Evolutionary conservation across 2,888 invertebrate species (phyloP).

Genomic region (Leptarthrus brevirostris): DNA sequence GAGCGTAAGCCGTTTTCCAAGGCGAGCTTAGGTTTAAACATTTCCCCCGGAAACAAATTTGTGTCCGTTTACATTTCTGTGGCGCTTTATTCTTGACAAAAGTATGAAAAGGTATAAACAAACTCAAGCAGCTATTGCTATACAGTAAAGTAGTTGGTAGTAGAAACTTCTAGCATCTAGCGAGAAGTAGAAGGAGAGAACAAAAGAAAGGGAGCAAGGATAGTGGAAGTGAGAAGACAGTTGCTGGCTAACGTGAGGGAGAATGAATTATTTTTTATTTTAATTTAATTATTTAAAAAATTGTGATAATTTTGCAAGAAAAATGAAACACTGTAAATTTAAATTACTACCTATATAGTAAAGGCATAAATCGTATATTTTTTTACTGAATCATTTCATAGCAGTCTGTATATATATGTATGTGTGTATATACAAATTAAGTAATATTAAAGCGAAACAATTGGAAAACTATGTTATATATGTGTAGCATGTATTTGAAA

Average conservation of each 20-base stretch:
- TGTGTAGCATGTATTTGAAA: background rate
- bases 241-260: constrained; percentile 7
- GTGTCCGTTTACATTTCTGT: no score
- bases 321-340: constrained; percentile 35
- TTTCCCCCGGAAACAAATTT: no score
- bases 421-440: constrained; percentile 32
- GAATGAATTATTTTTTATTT: constrained; percentile 15
- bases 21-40: no score
- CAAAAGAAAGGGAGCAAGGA: background rate
- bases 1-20: background rate
- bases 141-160: background rate
- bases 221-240: background rate
- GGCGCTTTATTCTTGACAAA: constrained; percentile 26
- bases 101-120: background rate
- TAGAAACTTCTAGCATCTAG: background rate
- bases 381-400: constrained; percentile 47
- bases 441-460: constrained; percentile 5
- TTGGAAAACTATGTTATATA: constrained; percentile 13
- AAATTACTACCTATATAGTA: constrained; percentile 39
- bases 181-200: background rate
- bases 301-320: constrained; percentile 45
- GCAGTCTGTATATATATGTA: constrained; percentile 36
- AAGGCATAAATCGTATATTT: constrained; percentile 43
- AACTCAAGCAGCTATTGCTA: constrained; percentile 15
- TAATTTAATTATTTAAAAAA: constrained; percentile 37